These are phyloP conservation scores for Mastomys natalensis DNA, from an alignment of 2,113 vertebrate genomes.

Conservation along the genomic window DNA sequence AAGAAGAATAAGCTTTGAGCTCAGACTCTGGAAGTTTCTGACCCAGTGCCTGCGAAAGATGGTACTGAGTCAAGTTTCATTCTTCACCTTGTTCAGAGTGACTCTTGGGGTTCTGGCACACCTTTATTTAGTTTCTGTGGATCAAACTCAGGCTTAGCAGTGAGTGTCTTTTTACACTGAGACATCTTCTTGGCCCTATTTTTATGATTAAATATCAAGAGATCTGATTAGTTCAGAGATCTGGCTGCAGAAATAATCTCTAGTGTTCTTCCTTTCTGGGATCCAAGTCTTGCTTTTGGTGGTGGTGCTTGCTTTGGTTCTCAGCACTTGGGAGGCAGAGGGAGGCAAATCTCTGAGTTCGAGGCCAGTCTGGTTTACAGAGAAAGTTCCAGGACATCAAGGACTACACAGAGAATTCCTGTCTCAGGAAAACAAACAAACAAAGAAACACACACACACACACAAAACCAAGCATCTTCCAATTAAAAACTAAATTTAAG, in stretches of 20 bases:
- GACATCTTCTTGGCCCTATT: background rate
- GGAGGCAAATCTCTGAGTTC: background rate
- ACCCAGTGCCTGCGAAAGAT: background rate
- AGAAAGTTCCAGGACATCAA: background rate
- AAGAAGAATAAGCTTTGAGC: background rate
- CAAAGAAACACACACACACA: background rate
- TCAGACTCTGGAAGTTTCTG: background rate
- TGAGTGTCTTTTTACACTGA: background rate
- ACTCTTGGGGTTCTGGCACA: background rate
- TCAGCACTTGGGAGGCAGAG: background rate
- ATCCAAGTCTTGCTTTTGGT: background rate
- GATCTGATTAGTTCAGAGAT: background rate
- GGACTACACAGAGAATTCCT: background rate
- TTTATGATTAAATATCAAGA: background rate
- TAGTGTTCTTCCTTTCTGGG: background rate
- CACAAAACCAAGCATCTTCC: too few species aligned
- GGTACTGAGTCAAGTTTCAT: background rate
- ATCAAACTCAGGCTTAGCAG: background rate
- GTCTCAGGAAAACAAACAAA: background rate
- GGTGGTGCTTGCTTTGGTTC: background rate
- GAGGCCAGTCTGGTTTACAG: background rate
- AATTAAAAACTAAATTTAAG: background rate
- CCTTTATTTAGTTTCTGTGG: background rate
- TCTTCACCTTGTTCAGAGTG: background rate
- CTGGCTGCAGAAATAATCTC: constrained; percentile 1